phyloP scores from a whole-genome alignment of 2,888 invertebrate genomes.

The Marronus borbonicus region DNA sequence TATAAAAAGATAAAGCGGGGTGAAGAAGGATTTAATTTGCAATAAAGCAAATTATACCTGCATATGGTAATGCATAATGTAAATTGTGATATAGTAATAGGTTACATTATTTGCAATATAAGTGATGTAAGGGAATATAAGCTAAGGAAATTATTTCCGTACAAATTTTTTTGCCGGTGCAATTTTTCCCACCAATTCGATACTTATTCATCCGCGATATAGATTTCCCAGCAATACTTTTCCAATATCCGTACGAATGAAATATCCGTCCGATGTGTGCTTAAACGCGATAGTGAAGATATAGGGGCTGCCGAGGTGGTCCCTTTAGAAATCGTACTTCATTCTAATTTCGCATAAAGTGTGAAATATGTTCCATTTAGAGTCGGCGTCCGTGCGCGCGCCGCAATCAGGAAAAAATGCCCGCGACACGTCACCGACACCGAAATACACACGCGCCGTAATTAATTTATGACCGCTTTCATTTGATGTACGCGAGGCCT shows the following conservation, averaged over 20 bases:
- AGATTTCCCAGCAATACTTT: background rate
- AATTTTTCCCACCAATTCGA: too few relatives aligned
- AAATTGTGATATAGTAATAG: too few relatives aligned
- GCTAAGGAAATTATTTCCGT: too few relatives aligned
- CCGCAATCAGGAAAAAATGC: constrained; percentile 29
- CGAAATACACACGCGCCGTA: constrained; percentile 39
- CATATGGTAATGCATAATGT: too few relatives aligned
- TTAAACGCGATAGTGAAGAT: constrained; percentile 26
- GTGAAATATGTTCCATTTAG: constrained; percentile 47
- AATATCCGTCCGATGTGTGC: constrained; percentile 25
- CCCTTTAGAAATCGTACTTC: constrained; percentile 45
- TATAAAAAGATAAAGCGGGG: too few relatives aligned
- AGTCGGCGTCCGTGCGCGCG: constrained; percentile 19
- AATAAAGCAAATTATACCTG: too few relatives aligned
- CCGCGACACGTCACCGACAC: constrained; percentile 31
- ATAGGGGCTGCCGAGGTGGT: constrained; percentile 11
- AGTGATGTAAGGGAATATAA: too few relatives aligned
- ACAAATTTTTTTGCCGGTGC: too few relatives aligned
- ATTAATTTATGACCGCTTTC: constrained; percentile 43
- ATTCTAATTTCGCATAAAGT: constrained; percentile 46
- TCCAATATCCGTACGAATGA: constrained; percentile 22
- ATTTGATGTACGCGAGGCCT: constrained; percentile 41
- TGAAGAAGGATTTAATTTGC: too few relatives aligned
- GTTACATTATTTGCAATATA: too few relatives aligned
- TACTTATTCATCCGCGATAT: background rate